phyloP scores from a whole-genome alignment of 2,797 vertebrate species.

The Hemitrygon akajei region DNA sequence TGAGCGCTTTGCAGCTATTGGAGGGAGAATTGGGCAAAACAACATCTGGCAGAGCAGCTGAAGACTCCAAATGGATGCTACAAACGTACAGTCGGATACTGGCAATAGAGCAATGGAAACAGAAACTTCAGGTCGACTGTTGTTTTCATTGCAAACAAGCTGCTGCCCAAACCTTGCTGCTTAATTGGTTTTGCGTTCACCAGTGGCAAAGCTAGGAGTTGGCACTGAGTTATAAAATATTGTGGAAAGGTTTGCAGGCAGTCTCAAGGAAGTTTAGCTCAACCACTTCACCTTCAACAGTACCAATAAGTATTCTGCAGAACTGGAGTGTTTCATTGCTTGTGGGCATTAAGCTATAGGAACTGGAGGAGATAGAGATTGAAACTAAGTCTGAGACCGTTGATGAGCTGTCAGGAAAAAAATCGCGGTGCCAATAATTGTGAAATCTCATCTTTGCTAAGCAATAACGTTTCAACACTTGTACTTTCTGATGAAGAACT shows the following conservation, averaged over 20 bases:
- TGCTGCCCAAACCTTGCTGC: neutral
- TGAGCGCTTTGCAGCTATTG: neutral
- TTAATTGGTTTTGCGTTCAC: neutral
- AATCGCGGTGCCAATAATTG: neutral
- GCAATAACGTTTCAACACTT: too few relatives aligned
- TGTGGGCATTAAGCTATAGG: neutral
- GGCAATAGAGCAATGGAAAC: constrained; percentile 18
- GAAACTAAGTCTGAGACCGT: neutral
- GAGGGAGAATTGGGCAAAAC: neutral
- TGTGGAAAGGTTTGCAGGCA: neutral
- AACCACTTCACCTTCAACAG: too few relatives aligned
- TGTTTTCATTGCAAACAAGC: neutral
- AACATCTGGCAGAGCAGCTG: constrained; percentile 10
- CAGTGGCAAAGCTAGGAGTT: neutral
- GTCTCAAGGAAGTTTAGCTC: neutral
- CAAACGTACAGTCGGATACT: neutral
- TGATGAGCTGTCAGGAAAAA: neutral
- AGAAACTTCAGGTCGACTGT: neutral
- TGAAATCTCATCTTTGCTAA: neutral
- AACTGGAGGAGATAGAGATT: neutral
- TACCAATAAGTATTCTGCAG: neutral
- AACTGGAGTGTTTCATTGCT: neutral
- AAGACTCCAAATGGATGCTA: neutral
- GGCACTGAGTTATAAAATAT: neutral
- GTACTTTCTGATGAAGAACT: neutral